phyloP scores from a whole-genome alignment of 2,113 vertebrate species.

The Bubo scandiacus region DNA sequence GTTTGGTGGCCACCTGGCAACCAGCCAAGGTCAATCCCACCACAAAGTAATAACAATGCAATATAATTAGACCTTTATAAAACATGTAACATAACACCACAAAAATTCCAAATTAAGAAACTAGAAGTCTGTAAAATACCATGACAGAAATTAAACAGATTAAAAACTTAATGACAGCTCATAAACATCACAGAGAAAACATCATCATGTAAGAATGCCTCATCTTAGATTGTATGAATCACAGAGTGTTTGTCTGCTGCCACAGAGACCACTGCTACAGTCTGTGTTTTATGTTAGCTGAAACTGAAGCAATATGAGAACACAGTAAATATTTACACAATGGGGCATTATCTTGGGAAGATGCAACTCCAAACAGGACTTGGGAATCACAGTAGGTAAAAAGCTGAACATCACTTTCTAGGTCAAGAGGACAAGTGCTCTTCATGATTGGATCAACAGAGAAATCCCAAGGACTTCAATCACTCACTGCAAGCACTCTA shows the following conservation, averaged over 20 bases:
- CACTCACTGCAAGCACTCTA: not conserved
- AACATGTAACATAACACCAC: not conserved
- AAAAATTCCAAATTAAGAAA: not conserved
- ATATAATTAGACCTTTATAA: not conserved
- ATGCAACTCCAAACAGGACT: not conserved
- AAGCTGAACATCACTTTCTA: not conserved
- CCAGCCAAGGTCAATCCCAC: not conserved
- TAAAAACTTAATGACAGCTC: fast-evolving
- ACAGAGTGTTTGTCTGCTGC: not conserved
- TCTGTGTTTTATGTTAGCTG: not conserved
- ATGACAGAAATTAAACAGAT: not conserved
- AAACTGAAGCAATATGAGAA: not conserved
- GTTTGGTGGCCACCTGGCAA: not conserved
- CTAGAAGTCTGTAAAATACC: not conserved
- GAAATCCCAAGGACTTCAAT: not conserved
- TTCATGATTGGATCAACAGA: not conserved
- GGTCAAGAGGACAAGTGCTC: not conserved
- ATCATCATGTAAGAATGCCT: not conserved
- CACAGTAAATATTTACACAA: not conserved
- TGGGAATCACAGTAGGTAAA: not conserved
- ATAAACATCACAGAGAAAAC: not conserved
- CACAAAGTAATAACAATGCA: not conserved
- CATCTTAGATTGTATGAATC: not conserved
- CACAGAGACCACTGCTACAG: not conserved
- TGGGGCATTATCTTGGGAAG: fast-evolving